Conservation (phyloP, 1,140 invertebrate species). For the Cephus cinctus region DNA sequence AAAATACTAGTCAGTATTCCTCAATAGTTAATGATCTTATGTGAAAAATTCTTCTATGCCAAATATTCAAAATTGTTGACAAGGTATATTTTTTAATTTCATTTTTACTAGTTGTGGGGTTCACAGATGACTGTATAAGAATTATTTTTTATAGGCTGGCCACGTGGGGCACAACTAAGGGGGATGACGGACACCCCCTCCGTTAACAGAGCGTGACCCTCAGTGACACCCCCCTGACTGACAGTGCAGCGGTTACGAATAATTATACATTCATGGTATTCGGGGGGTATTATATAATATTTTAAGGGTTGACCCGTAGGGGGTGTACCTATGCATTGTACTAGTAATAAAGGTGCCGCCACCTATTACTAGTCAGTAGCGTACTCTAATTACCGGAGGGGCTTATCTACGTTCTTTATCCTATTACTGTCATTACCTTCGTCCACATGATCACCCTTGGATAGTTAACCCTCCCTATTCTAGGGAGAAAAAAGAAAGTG, state of each 20-base stretch:
- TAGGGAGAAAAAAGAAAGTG: conserved; percentile 21
- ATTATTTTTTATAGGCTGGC: conserved; percentile 10
- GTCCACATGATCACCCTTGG: too few species aligned
- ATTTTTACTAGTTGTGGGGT: too few species aligned
- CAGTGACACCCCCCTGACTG: conserved; percentile 12
- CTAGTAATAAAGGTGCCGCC: background rate
- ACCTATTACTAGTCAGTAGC: background rate
- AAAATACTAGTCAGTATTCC: too few species aligned
- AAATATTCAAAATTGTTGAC: too few species aligned
- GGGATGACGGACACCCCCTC: conserved; percentile 7
- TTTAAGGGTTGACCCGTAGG: conserved; percentile 33
- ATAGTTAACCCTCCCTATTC: too few species aligned
- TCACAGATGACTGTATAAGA: too few species aligned
- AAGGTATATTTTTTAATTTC: background rate
- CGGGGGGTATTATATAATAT: conserved; percentile 28
- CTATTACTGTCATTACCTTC: conserved; percentile 17
- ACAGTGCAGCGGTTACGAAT: conserved; percentile 38
- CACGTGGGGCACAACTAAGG: conserved; percentile 6
- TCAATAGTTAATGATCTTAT: too few species aligned
- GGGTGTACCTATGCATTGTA: conserved; percentile 6
- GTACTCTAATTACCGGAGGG: conserved; percentile 23
- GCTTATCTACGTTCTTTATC: conserved; percentile 23
- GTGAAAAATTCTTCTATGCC: too few species aligned
- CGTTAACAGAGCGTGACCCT: conserved; percentile 44
- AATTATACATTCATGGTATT: conserved; percentile 46